Evolutionary conservation across 2,888 invertebrate genomes (phyloP).

Genomic region (Cacoxenus indagator): DNA sequence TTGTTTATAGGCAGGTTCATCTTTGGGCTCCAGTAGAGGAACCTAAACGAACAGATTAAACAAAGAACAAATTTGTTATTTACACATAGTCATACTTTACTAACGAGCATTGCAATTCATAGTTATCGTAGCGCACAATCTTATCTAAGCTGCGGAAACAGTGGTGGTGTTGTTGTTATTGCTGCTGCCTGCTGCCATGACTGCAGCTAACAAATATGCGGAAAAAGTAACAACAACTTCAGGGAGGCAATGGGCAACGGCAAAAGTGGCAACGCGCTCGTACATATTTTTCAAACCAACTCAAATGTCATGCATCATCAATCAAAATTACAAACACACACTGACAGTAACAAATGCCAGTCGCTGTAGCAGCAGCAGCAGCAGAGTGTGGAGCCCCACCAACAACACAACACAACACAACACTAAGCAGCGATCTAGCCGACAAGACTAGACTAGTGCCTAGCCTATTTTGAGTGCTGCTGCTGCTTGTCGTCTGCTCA

Average conservation of each 20-base stretch:
- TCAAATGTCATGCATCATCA: constrained; percentile 50
- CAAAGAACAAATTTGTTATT: not conserved
- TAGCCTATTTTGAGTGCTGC: constrained; percentile 2
- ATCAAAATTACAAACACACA: constrained; percentile 52
- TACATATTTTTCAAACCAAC: constrained; percentile 42
- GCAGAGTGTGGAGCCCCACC: not conserved
- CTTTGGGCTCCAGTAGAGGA: constrained; percentile 63
- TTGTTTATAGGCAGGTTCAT: constrained; percentile 59
- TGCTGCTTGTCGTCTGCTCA: constrained; percentile 2
- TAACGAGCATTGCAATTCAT: not conserved
- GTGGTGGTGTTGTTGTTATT: too few relatives aligned
- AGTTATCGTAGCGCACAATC: constrained; percentile 23
- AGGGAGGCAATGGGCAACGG: not conserved
- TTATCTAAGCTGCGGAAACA: constrained; percentile 11
- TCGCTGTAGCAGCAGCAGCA: not conserved
- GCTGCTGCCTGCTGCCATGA: not conserved
- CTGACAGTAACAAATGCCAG: constrained; percentile 37
- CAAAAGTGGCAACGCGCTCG: constrained; percentile 5
- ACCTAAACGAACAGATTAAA: constrained; percentile 47
- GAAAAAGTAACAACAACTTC: not conserved
- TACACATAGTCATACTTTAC: not conserved
- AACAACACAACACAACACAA: not conserved
- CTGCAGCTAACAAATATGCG: constrained; percentile 1
- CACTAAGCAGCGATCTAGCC: not conserved
- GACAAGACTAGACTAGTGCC: not conserved